Evolutionary conservation across 2,113 vertebrate genomes (phyloP).

Genomic region (Todiramphus chloris): DNA sequence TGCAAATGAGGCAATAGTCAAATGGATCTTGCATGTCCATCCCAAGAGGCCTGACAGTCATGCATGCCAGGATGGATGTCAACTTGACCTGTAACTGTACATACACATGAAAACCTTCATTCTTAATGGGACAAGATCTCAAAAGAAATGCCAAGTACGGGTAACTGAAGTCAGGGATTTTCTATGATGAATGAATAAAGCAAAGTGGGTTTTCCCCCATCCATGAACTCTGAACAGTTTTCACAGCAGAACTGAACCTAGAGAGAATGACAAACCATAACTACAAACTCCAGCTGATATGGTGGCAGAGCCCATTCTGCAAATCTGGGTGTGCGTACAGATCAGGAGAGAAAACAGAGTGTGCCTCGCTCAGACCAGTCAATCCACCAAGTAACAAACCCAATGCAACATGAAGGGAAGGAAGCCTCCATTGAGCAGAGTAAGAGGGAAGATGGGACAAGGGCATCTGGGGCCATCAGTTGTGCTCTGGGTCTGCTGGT

Average conservation of each 20-base stretch:
- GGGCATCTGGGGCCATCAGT: neutral
- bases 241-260: neutral
- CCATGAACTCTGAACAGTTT: neutral
- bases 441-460: neutral
- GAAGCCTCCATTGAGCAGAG: neutral
- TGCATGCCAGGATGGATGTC: neutral
- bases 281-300: neutral
- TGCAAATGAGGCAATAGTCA: neutral
- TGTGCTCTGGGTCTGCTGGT: neutral
- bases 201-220: neutral
- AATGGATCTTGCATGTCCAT: neutral
- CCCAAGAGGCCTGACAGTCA: neutral
- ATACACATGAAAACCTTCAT: neutral
- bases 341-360: neutral
- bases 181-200: neutral
- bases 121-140: neutral
- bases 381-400: neutral
- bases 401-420: neutral
- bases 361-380: neutral
- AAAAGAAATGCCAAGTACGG: neutral
- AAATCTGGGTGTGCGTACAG: neutral
- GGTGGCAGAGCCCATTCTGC: neutral
- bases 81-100: neutral
- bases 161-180: neutral
- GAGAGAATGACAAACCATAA: neutral